Evolutionary conservation across 2,888 invertebrate genomes (phyloP).

Genomic region (Sturmia bella): DNA sequence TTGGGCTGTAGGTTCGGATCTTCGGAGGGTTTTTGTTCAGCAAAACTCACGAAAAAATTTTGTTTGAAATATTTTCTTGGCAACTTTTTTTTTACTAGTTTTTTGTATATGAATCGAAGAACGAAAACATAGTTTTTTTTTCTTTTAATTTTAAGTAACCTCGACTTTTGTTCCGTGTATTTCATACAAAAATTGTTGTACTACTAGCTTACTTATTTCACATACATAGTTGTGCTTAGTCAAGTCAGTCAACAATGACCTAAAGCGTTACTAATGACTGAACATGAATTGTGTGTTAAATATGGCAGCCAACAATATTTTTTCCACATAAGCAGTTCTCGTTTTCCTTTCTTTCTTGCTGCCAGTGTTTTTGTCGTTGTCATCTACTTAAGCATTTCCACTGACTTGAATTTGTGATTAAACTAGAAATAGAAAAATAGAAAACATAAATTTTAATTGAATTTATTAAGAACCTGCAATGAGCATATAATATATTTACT

Average conservation of each 20-base stretch:
- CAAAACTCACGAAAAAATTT: too few relatives aligned
- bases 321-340: neutral
- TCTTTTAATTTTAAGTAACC: too few relatives aligned
- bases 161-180: too few relatives aligned
- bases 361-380: neutral
- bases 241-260: conserved; percentile 51
- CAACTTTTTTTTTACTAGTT: too few relatives aligned
- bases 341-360: neutral
- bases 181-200: too few relatives aligned
- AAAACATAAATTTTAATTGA: conserved; percentile 2
- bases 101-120: too few relatives aligned
- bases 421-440: neutral
- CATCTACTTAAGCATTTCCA: conserved; percentile 21
- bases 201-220: neutral
- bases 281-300: conserved; percentile 63
- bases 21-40: too few relatives aligned
- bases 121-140: too few relatives aligned
- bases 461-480: neutral
- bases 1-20: too few relatives aligned
- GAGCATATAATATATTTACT: neutral
- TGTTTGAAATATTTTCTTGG: too few relatives aligned
- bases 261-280: conserved; percentile 63
- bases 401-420: neutral
- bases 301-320: conserved; percentile 23
- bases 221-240: conserved; percentile 27